phyloP scores from a whole-genome alignment of 2,797 vertebrate species.

The Cuniculus paca region DNA sequence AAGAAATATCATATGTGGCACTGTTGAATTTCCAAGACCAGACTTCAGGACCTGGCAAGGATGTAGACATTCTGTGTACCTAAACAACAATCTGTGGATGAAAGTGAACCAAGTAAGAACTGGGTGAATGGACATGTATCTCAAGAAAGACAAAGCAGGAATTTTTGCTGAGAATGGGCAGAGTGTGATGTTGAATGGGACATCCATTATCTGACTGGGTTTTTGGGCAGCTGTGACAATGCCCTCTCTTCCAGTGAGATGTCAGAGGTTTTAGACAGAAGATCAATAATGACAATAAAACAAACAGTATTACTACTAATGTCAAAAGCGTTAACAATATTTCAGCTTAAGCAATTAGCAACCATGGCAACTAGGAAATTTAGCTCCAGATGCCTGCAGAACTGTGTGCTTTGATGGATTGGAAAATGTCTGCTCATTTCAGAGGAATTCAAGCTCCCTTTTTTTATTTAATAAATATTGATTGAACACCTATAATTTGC shows the following conservation, averaged over 20 bases:
- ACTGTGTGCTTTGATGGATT: neutral
- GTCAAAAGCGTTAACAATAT: neutral
- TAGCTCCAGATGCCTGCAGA: neutral
- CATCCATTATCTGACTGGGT: neutral
- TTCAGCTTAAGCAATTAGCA: slow-evolving; percentile 43
- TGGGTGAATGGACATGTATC: neutral
- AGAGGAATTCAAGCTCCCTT: neutral
- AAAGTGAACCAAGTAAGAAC: neutral
- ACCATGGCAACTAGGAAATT: slow-evolving; percentile 29
- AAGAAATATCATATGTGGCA: neutral
- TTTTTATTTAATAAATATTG: slow-evolving; percentile 52
- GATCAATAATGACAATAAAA: neutral
- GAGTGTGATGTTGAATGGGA: neutral
- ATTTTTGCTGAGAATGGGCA: neutral
- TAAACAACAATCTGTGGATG: neutral
- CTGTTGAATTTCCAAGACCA: neutral
- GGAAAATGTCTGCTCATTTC: neutral
- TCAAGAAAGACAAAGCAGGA: neutral
- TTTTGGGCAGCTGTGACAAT: neutral
- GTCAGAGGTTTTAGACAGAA: neutral
- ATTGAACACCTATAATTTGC: neutral
- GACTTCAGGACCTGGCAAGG: neutral
- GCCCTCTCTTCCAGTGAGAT: neutral
- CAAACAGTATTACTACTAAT: slow-evolving; percentile 11
- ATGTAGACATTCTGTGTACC: neutral